Base-by-base conservation (phyloP, 2,888 invertebrate genomes). In the Dryobotodes eremita region DNA sequence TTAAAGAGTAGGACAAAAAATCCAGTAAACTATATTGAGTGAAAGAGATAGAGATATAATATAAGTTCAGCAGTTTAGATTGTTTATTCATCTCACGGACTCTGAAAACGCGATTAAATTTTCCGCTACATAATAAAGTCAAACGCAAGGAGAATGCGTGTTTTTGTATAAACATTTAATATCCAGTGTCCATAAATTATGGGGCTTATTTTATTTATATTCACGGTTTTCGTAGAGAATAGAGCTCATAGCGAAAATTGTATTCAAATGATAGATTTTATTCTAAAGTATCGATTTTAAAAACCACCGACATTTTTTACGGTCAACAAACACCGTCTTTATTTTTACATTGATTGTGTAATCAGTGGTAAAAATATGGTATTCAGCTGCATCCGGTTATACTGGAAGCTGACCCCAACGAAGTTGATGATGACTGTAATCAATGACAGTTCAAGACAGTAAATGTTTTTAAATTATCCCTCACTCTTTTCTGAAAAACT, bases 51-150 rank as follows among this genome's bases (percentile, higher is more conserved):
- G 79, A 80, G 68, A 78, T 79, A 85, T 79, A 84, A 84, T 84
- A 82, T 88, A 85, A 85, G 31, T 36, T 36, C 82, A 87, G 86
- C 91, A 90, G 89, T 91, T 90, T 91, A 90, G 89, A 94, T 95
- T 94, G 93, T 94, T 94, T 94, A 95, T 95, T 95, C 95, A 93
- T 93, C 92, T 94, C 95, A 95, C 95, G 95, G 91, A 91, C 89
- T 90, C 91, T 92, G 94, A 93, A 95, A 94, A 93, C 91, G 90
- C 95, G 95, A 95, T 95, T 95, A 95, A 95, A 95, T 95, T 95
- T 95, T 95, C 95, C 95, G 94, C 95, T 94, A 95, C 95, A 94
- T 95, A 94, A 95, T 93, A 93, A 92, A 93, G 90, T 89, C 91
- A 91, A 92, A 92, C 91, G 92, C 92, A 92, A 91, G 90, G 91